Evolutionary conservation across 2,888 invertebrate species (phyloP).

Genomic region (Melanargia galathea): DNA sequence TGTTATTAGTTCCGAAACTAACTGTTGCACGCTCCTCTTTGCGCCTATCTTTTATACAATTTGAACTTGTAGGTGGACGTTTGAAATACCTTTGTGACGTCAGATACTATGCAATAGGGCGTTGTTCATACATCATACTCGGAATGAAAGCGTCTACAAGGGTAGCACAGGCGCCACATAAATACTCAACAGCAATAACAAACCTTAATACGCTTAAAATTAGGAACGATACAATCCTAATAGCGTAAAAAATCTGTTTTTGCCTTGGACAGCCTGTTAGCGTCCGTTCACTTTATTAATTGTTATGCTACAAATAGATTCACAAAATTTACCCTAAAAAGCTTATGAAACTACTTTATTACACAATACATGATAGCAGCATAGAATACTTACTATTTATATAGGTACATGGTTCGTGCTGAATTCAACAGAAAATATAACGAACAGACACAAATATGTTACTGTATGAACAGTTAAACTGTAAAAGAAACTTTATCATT

Average conservation of each 20-base stretch:
- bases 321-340: not conserved
- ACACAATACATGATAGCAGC: not conserved
- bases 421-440: too few species aligned
- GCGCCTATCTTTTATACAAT: constrained; percentile 67
- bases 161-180: constrained; percentile 50
- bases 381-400: too few species aligned
- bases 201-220: constrained; percentile 46
- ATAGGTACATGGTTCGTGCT: too few species aligned
- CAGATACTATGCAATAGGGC: constrained; percentile 45
- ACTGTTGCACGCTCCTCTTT: constrained; percentile 62
- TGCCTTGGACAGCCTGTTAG: constrained; percentile 72
- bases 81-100: constrained; percentile 64
- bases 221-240: constrained; percentile 44
- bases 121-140: constrained; percentile 44
- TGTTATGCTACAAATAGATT: constrained; percentile 11
- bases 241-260: constrained; percentile 45
- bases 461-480: too few species aligned
- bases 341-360: not conserved
- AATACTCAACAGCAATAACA: constrained; percentile 17
- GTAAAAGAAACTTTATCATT: too few species aligned
- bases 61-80: constrained; percentile 64
- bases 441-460: too few species aligned
- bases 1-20: constrained; percentile 57
- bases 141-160: constrained; percentile 43
- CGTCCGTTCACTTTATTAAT: constrained; percentile 55